These are phyloP conservation scores for Oryzaephilus surinamensis DNA, from an alignment of 1,140 invertebrate genomes.

Conservation along the genomic window DNA sequence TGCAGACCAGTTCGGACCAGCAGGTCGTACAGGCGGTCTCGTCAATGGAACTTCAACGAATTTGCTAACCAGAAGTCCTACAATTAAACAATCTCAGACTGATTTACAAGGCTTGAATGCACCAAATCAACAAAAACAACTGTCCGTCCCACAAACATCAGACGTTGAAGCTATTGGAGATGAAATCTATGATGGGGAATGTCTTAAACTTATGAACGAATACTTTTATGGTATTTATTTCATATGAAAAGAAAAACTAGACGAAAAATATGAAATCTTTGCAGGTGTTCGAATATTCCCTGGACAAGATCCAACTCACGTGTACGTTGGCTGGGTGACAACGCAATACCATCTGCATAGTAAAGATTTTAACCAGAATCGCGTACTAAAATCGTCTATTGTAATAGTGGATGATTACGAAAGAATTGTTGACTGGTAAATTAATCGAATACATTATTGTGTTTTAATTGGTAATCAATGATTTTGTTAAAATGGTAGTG, in stretches of 20 bases:
- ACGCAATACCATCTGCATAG: slow-evolving; percentile 88
- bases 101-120: slow-evolving; percentile 60
- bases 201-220: slow-evolving; percentile 90
- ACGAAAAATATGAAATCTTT: slow-evolving; percentile 31
- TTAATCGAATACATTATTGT: slow-evolving; percentile 7
- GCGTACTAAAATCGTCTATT: slow-evolving; percentile 78
- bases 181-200: slow-evolving; percentile 76
- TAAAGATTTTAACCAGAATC: slow-evolving; percentile 81
- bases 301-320: slow-evolving; percentile 93
- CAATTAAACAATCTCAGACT: slow-evolving; percentile 48
- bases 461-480: not conserved
- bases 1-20: not conserved
- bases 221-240: slow-evolving; percentile 84
- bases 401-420: slow-evolving; percentile 71
- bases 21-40: slow-evolving; percentile 1
- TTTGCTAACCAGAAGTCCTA: slow-evolving; percentile 37
- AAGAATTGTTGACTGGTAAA: slow-evolving; percentile 58
- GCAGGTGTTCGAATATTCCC: slow-evolving; percentile 76
- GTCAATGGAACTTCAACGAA: slow-evolving; percentile 13
- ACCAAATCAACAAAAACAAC: slow-evolving; percentile 48
- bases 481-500: slow-evolving; percentile 43
- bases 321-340: slow-evolving; percentile 99
- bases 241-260: slow-evolving; percentile 4
- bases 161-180: slow-evolving; percentile 66
- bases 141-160: slow-evolving; percentile 55